Evolutionary conservation across 2,113 vertebrate species (phyloP), one percentile per base, ranked within the genome.

Genomic region (Engystomops pustulosus): DNA sequence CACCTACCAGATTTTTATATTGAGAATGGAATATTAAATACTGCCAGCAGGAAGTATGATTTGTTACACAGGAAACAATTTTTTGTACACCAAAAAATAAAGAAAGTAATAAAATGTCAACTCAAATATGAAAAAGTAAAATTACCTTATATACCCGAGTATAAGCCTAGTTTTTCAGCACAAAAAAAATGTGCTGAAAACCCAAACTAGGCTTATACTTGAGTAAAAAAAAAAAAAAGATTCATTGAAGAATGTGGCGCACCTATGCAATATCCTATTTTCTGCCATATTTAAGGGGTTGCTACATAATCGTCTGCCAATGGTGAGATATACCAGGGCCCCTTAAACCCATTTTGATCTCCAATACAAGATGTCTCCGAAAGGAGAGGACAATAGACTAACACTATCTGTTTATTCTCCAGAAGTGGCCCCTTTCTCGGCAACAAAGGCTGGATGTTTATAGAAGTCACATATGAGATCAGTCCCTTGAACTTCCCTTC

Each of bases 401-500:
- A 68, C 62, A 87, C 85, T 87, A 89, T 87, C 49, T 74, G 87
- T 91, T 89, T 89, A 87, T 93, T 92, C 92, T 90, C 85, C 90
- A 90, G 93, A 91, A 87, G 87, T 87, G 86, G 82, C 71, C 91
- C 84, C 85, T 80, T 88, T 87, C 71, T 86, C 83, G 79, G 89
- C 86, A 90, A 90, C 82, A 87, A 93, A 92, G 86, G 90, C 89
- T 88, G 79, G 80, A 86, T 76, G 75, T 87, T 83, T 86, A 85
- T 62, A 87, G 67, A 86, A 93, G 90, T 90, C 87, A 89, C 87
- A 91, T 92, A 91, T 89, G 58, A 86, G 90, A 90, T 83, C 83
- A 80, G 51, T 87, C 87, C 85, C 82, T 88, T 90, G 87, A 93
- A 92, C 88, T 91, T 90, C 91, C 92, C 90, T 91, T 83, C 91